Evolutionary conservation across 2,797 vertebrate species (phyloP).

Genomic region (Sternarchorhynchus goeldii): DNA sequence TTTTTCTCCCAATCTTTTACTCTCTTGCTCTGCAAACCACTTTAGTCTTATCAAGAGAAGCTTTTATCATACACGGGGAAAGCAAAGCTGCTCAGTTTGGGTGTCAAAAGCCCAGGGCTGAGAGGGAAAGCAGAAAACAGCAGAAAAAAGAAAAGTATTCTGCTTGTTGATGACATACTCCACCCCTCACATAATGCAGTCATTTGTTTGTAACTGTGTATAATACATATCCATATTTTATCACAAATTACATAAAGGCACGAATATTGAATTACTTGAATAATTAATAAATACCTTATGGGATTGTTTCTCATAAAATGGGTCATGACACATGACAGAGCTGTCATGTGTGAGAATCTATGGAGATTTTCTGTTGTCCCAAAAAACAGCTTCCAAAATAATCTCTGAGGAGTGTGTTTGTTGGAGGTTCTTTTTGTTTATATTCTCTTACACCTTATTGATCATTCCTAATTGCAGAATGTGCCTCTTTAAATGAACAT

Average conservation of each 20-base stretch:
- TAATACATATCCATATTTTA: constrained; percentile 34
- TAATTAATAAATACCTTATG: constrained; percentile 21
- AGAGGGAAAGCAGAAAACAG: neutral
- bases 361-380: neutral
- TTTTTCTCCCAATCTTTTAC: neutral
- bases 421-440: neutral
- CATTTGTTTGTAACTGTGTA: constrained; percentile 9
- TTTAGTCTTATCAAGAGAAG: constrained; percentile 11
- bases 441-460: neutral
- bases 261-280: constrained; percentile 28
- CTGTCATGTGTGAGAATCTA: neutral
- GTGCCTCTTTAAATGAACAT: neutral
- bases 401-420: neutral
- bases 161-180: neutral
- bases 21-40: neutral
- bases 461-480: neutral
- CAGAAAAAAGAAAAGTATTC: neutral
- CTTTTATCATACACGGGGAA: constrained; percentile 18
- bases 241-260: constrained; percentile 30
- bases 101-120: neutral
- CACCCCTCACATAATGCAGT: constrained; percentile 5
- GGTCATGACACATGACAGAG: constrained; percentile 1
- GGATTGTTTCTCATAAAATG: constrained; percentile 20
- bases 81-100: constrained; percentile 7
- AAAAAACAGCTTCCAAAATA: neutral